These are phyloP conservation scores for Elymnias hypermnestra DNA, from an alignment of 1,140 invertebrate species.

Conservation along the genomic window DNA sequence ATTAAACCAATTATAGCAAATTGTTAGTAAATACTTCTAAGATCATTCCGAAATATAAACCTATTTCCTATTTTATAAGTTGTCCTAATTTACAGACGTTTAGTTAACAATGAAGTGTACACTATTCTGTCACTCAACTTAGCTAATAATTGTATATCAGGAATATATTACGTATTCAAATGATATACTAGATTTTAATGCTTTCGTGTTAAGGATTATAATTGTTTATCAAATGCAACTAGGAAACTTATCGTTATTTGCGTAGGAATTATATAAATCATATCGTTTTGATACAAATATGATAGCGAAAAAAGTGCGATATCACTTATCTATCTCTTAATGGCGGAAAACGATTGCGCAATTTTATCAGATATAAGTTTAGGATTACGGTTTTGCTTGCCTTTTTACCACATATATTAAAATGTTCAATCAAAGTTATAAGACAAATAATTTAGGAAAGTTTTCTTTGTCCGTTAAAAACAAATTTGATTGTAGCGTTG, in stretches of 20 bases:
- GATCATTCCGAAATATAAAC: no score
- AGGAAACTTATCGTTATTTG: constrained; percentile 48
- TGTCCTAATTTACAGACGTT: constrained; percentile 1
- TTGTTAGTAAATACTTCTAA: no score
- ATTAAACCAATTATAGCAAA: no score
- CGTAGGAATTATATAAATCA: constrained; percentile 48
- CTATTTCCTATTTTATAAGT: no score
- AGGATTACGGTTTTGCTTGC: no score
- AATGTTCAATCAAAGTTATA: no score
- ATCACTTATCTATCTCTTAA: constrained; percentile 3
- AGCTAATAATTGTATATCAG: background rate
- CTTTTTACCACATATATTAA: no score
- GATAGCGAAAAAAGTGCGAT: constrained; percentile 46
- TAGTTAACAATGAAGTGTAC: constrained; percentile 2
- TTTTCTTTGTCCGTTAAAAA: no score
- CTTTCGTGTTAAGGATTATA: constrained; percentile 17
- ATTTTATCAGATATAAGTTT: no score
- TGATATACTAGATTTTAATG: constrained; percentile 12
- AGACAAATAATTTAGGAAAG: no score
- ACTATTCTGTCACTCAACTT: background rate
- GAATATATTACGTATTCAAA: background rate
- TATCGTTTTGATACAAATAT: constrained; percentile 13
- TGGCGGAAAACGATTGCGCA: no score
- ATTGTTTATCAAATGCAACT: constrained; percentile 10
- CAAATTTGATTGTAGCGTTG: no score